A percentile compares a stretch with the other conserved stretches of the same genome.
phyloP scores from a whole-genome alignment of 2,888 invertebrate genomes.

The Epinotia ramella region DNA sequence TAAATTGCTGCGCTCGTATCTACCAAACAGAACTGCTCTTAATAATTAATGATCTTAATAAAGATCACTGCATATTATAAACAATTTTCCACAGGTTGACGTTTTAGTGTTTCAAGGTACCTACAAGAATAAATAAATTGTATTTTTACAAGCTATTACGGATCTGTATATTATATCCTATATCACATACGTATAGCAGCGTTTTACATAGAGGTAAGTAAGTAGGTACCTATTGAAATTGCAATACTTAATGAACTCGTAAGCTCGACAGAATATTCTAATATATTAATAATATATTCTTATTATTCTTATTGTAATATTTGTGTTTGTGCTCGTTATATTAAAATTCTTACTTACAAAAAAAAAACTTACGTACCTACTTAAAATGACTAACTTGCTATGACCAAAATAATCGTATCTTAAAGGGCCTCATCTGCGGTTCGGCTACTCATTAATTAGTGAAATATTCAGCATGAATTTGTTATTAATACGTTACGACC shows the following conservation, averaged over 20 bases:
- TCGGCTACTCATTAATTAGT: too few species aligned
- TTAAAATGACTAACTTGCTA: too few species aligned
- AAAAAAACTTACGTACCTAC: too few species aligned
- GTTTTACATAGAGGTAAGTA: not conserved
- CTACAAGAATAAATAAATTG: not conserved
- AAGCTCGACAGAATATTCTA: too few species aligned
- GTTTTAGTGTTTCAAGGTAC: slow-evolving; percentile 21
- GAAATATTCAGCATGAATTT: too few species aligned
- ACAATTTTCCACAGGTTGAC: slow-evolving; percentile 27
- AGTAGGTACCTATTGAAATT: not conserved
- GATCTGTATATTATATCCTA: not conserved
- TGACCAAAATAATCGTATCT: too few species aligned
- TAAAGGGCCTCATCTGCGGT: too few species aligned
- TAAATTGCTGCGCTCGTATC: slow-evolving; percentile 42
- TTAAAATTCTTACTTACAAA: too few species aligned
- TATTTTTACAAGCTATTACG: not conserved
- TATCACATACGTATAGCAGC: not conserved
- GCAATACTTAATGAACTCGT: not conserved
- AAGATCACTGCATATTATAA: slow-evolving; percentile 27
- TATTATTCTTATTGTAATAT: too few species aligned
- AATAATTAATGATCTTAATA: slow-evolving; percentile 46
- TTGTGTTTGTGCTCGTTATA: too few species aligned
- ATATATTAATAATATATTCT: too few species aligned
- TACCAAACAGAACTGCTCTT: slow-evolving; percentile 41
- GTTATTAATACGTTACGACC: too few species aligned